These are phyloP conservation scores for Turritopsis dohrnii DNA, from an alignment of 30 jellyfish, hydroid and myxozoan genomes.

Conservation along the genomic window DNA sequence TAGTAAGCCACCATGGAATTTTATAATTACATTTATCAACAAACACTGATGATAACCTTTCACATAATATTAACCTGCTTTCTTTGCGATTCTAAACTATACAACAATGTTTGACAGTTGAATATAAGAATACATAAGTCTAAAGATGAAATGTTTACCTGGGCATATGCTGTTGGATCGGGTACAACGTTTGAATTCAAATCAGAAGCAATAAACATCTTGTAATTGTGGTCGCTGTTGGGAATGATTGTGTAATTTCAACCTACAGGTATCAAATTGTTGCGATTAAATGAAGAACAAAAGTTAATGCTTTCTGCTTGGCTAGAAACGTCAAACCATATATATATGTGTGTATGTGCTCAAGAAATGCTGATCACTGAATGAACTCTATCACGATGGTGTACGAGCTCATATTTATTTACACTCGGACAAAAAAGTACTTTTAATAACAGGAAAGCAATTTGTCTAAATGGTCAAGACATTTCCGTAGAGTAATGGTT, in stretches of 20 bases:
- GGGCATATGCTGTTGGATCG: slow-evolving; percentile 97
- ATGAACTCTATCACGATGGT: neutral
- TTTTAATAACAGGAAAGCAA: slow-evolving; percentile 8
- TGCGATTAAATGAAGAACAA: neutral
- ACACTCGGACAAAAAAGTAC: neutral
- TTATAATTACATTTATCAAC: too few species aligned
- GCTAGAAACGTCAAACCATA: neutral
- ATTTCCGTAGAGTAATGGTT: slow-evolving; percentile 14
- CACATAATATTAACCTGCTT: too few species aligned
- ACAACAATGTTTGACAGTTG: too few species aligned
- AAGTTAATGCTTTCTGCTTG: neutral
- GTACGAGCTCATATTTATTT: slow-evolving; percentile 5
- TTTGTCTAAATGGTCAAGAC: slow-evolving; percentile 10
- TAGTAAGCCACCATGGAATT: too few species aligned
- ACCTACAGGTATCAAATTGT: neutral
- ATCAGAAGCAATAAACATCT: slow-evolving; percentile 92
- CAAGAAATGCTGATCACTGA: neutral
- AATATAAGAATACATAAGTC: neutral
- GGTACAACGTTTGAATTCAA: slow-evolving; percentile 92
- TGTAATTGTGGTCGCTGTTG: neutral
- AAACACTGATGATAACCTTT: too few species aligned
- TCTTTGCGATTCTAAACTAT: too few species aligned
- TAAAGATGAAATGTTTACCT: slow-evolving; percentile 7
- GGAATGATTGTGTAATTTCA: neutral
- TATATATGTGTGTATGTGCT: neutral